Evolutionary conservation across 2,797 vertebrate genomes (phyloP).

Genomic region (Gymnoscopelus braueri): DNA sequence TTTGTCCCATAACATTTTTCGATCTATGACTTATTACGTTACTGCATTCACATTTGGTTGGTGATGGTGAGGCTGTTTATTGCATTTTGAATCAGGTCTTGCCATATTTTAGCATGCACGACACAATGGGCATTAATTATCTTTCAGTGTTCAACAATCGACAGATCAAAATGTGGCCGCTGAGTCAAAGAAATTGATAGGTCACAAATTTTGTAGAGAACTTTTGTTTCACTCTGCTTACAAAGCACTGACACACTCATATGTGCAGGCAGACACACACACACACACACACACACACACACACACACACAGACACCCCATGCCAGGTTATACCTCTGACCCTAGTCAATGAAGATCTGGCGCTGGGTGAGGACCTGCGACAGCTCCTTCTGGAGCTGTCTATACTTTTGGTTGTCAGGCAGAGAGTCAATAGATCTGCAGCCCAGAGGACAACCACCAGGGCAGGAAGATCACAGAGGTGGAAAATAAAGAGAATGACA

Average conservation of each 20-base stretch:
- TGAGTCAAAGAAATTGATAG: too few species aligned
- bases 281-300: slow-evolving; percentile 16
- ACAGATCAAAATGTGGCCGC: too few species aligned
- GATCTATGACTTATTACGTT: too few species aligned
- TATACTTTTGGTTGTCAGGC: slow-evolving; percentile 99
- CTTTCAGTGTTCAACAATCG: too few species aligned
- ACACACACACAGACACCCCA: slow-evolving; percentile 64
- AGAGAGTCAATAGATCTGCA: slow-evolving; percentile 98
- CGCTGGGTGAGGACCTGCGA: slow-evolving; percentile 99
- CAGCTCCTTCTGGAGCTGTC: slow-evolving; percentile 98
- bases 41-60: too few species aligned
- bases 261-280: slow-evolving; percentile 12
- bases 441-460: slow-evolving; percentile 43
- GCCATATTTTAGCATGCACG: too few species aligned
- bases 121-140: too few species aligned
- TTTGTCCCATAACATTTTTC: too few species aligned
- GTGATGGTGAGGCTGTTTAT: too few species aligned
- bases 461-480: slow-evolving; percentile 53
- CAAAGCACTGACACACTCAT: neutral
- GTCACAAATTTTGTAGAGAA: too few species aligned
- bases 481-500: neutral
- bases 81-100: too few species aligned
- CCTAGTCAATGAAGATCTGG: slow-evolving; percentile 99
- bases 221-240: neutral
- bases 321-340: slow-evolving; percentile 89